Base-by-base conservation (phyloP, 2,888 invertebrate species). In the Fissipunctia ypsillon region DNA sequence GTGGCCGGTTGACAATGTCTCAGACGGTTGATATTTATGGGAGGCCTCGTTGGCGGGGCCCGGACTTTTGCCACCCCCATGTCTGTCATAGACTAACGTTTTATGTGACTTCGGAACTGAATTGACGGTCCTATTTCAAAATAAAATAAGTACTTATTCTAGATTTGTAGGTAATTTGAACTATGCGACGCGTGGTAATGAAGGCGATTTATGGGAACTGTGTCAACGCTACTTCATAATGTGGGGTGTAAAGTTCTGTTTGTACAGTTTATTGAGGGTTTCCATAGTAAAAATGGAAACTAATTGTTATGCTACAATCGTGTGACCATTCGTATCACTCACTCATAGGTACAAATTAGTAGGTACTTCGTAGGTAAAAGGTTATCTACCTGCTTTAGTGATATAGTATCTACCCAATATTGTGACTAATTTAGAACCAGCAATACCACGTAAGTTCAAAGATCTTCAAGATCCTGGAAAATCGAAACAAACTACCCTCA, bases 1-100 rank as follows among this genome's bases (percentile, higher is more conserved):
- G 95, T 95, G 95, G 94, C 90, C 94, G 93, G 95, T 95, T 96
- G 95, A 96, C 95, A 95, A 94, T 93, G 95, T 95, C 95, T 94
- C 93, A 94, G 95, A 94, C 95, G 94, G 92, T 88, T 91, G 92
- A 95, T 95, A 95, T 96, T 96, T 95, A 96, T 96, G 93, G 93
- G 91, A 91, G 91, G 87, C 90, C 92, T 89, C 83, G 90, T 90
- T 88, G 91, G 90, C 91, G 90, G 91, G 90, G 88, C 88, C 91
- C 92, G 91, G 89, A 91, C 91, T 92, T 90, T 89, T 91, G 90
- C 92, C 92, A 87, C 92, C 90, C 86, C 88, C 87, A 87, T 88
- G 90, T 91, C 90, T 91, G 92, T 93, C 93, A 93, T 89, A 91
- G 87, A 89, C 86, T 89, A 90, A 87, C 91, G 89, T 90, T 87